Base-by-base conservation (phyloP, 2,888 invertebrate species). In the Drosophila mettleri region DNA sequence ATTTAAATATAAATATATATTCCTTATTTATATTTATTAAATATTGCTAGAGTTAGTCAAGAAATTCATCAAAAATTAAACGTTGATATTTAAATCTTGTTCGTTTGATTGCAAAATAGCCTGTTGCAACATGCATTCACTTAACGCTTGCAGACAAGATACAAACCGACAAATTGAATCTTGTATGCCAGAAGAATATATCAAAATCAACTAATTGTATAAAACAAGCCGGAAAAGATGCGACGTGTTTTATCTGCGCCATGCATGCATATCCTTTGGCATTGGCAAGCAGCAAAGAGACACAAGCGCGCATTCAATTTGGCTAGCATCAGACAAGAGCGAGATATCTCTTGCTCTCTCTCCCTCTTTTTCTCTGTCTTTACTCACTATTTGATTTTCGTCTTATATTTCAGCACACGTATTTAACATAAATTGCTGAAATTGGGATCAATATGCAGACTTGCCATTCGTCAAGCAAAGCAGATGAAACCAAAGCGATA, bases 341-440 rank as follows among this genome's bases (percentile, higher is more conserved):
- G 7, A 2, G 14, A 20, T 2, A 14, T 24, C 4, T 2, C 22
- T 38, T n/a, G n/a, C n/a, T n/a, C n/a, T n/a, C n/a, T n/a, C n/a
- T n/a, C n/a, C n/a, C n/a, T n/a, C n/a, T n/a, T n/a, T n/a, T n/a
- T n/a, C n/a, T n/a, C n/a, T n/a, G n/a, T n/a, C n/a, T n/a, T n/a
- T n/a, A 16, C 39, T 39, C n/a, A 29, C 54, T 66, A 54, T 62
- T 52, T 36, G 12, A 7, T n/a, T 45, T 43, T 43, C 31, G 65
- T 49, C 64, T 72, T 65, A 39, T 53, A 58, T 72, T 75, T 66
- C 78, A 24, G 68, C 66, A 48, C 76, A 65, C 76, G 74, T 78
- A 64, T 78, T 63, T 69, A 71, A 66, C 84, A 68, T 80, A 78
- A 76, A 80, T 80, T 76, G 70, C 64, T 63, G 67, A 82, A 73